Evolutionary conservation across 2,113 vertebrate species (phyloP).

Genomic region (Abramis brama): DNA sequence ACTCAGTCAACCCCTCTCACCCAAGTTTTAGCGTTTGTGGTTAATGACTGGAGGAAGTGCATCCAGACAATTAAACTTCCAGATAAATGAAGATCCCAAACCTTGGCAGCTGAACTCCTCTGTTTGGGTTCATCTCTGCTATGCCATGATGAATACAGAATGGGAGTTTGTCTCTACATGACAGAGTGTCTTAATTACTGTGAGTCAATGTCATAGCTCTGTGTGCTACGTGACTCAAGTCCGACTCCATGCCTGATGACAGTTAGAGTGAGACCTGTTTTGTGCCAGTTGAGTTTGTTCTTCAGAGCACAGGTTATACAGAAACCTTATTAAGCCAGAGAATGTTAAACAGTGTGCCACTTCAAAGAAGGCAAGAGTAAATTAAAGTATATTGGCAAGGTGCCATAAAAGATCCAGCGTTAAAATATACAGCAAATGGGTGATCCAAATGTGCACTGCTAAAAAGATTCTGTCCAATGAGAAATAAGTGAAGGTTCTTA

Average conservation of each 20-base stretch:
- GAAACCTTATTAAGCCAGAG: background rate
- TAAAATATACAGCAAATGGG: background rate
- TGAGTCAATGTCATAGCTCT: constrained; percentile 8
- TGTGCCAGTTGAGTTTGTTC: background rate
- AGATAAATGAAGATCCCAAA: constrained; percentile 39
- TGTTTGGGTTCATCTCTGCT: constrained; percentile 37
- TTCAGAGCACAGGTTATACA: constrained; percentile 18
- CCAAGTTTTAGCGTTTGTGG: constrained; percentile 24
- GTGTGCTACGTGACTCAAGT: constrained; percentile 41
- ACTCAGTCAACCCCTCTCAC: constrained; percentile 34
- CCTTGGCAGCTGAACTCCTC: constrained; percentile 38
- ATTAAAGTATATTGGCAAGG: background rate
- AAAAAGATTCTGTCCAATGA: constrained; percentile 1
- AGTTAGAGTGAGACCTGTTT: background rate
- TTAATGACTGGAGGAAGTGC: constrained; percentile 45
- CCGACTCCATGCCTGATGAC: constrained; percentile 56
- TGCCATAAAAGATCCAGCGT: background rate
- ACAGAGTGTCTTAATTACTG: constrained; percentile 34
- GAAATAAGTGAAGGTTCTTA: background rate
- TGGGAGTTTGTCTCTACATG: constrained; percentile 36
- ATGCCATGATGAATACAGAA: constrained; percentile 28
- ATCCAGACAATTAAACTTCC: constrained; percentile 33
- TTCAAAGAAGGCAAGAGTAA: background rate
- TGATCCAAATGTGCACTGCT: background rate
- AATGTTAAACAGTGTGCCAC: background rate